A percentile compares a stretch with the other conserved stretches of the same genome.
Conservation (phyloP, 2,888 invertebrate species). For the Andrena bicolor region DNA sequence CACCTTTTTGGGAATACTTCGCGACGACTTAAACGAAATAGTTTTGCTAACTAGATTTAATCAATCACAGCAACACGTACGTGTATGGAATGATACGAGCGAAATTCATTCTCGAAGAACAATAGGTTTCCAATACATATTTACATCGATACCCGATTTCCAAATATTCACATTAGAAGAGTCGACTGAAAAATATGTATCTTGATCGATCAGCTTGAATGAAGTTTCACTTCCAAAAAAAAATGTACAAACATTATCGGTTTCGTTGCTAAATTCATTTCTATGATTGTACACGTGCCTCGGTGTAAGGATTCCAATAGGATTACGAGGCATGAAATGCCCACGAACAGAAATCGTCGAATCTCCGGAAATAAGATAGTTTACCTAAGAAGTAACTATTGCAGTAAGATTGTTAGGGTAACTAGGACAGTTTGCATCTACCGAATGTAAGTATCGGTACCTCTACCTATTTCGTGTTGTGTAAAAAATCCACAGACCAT, state of each 20-base stretch:
- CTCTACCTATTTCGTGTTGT: not conserved
- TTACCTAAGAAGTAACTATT: not conserved
- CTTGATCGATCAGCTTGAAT: not conserved
- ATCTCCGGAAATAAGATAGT: too few relatives aligned
- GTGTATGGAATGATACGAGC: conserved; percentile 66
- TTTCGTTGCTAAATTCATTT: conserved; percentile 26
- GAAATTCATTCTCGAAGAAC: conserved; percentile 27
- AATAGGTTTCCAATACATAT: conserved; percentile 31
- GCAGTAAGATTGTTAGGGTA: conserved; percentile 11
- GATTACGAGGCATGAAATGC: conserved; percentile 6
- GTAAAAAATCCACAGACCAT: conserved; percentile 22
- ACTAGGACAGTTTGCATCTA: conserved; percentile 16
- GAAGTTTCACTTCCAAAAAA: conserved; percentile 29
- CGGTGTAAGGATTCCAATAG: conserved; percentile 16
- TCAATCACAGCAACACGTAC: conserved; percentile 71
- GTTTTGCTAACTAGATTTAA: conserved; percentile 48
- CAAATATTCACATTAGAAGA: conserved; percentile 4
- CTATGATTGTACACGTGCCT: conserved; percentile 46
- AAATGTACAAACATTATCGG: conserved; percentile 15
- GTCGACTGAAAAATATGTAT: conserved; percentile 34
- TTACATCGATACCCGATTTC: conserved; percentile 33
- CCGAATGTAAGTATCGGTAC: not conserved
- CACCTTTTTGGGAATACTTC: not conserved
- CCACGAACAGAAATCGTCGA: not conserved
- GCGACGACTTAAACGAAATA: conserved; percentile 17